phyloP scores from a whole-genome alignment of 1,140 invertebrate genomes.

The Temnothorax longispinosus region DNA sequence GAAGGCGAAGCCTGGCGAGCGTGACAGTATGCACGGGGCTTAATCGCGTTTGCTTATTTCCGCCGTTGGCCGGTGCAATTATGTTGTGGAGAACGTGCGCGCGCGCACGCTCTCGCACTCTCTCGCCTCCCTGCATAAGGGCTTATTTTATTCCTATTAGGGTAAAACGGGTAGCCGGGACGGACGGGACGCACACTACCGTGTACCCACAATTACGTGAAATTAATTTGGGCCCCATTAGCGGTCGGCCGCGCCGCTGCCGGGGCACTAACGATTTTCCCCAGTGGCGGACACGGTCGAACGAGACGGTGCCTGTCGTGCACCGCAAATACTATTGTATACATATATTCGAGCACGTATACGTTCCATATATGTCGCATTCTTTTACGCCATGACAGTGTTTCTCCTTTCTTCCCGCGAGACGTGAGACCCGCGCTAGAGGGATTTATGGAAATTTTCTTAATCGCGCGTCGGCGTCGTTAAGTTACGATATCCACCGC shows the following conservation, averaged over 20 bases:
- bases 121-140: constrained; percentile 66
- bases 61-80: constrained; percentile 80
- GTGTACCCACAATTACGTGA: constrained; percentile 82
- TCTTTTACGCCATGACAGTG: neutral
- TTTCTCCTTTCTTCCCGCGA: neutral
- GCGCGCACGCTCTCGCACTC: constrained; percentile 32
- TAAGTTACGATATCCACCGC: constrained; percentile 19
- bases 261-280: constrained; percentile 79
- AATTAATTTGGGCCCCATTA: constrained; percentile 85
- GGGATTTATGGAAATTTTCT: constrained; percentile 24
- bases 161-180: constrained; percentile 80
- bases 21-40: constrained; percentile 79
- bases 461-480: constrained; percentile 27
- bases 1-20: constrained; percentile 73
- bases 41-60: constrained; percentile 84
- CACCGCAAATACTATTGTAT: neutral
- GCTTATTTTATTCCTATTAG: constrained; percentile 85
- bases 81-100: constrained; percentile 67
- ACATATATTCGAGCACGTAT: neutral
- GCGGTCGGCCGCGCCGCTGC: constrained; percentile 70
- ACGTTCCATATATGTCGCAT: neutral
- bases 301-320: constrained; percentile 17
- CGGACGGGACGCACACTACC: constrained; percentile 39
- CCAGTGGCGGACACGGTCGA: constrained; percentile 66
- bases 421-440: neutral